Percentiles rank a stretch among this genome's conserved stretches.
Conservation (phyloP, 2,888 invertebrate species). For the Pristionchus mayeri region DNA sequence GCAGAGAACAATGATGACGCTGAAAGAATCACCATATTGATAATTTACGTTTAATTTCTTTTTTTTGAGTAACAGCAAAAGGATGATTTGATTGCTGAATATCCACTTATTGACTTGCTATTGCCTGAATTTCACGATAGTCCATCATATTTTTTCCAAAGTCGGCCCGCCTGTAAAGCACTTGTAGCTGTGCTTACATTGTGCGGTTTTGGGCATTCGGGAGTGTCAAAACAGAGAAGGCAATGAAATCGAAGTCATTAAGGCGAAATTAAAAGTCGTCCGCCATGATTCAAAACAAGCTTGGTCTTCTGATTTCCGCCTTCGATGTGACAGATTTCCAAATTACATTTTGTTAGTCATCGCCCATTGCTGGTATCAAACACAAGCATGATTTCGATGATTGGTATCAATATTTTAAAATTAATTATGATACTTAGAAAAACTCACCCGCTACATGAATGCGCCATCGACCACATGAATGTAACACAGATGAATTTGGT, state of each 20-base stretch:
- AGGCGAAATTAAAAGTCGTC: no score
- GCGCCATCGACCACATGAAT: not conserved
- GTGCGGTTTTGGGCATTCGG: not conserved
- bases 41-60: no score
- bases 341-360: no score
- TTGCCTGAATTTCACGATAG: not conserved
- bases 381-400: not conserved
- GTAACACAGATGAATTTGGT: slow-evolving; percentile 12
- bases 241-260: no score
- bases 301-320: no score
- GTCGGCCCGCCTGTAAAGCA: not conserved
- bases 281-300: no score
- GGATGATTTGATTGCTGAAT: no score
- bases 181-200: not conserved
- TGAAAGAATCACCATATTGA: not conserved
- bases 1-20: not conserved
- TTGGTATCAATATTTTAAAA: not conserved
- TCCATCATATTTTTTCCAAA: not conserved
- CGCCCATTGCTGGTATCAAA: no score
- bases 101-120: not conserved
- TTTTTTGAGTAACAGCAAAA: no score
- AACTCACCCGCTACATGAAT: slow-evolving; percentile 10
- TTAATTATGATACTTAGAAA: not conserved
- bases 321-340: no score
- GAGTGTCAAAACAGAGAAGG: no score